Conservation (phyloP, 2,888 invertebrate genomes). For the Glaucopsyche alexis region DNA sequence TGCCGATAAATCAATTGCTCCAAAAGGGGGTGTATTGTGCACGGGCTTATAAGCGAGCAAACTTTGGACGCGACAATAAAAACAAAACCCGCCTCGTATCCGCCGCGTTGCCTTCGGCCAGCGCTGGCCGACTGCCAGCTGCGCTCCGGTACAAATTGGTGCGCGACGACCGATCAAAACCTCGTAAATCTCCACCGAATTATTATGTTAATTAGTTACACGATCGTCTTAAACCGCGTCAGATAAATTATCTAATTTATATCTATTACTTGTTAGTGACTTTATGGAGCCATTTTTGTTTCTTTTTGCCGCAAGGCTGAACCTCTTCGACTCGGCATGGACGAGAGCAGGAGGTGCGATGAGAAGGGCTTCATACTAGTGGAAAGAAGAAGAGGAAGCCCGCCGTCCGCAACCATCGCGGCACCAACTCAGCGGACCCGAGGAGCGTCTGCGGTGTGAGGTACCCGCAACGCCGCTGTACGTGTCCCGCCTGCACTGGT, state of each 20-base stretch:
- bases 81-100: slow-evolving; percentile 24
- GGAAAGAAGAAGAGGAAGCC: too few species aligned
- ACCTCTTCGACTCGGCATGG: too few species aligned
- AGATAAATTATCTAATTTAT: slow-evolving; percentile 19
- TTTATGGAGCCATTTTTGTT: background rate
- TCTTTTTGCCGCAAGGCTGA: too few species aligned
- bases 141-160: slow-evolving; percentile 19
- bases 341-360: too few species aligned
- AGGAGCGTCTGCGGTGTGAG: too few species aligned
- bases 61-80: slow-evolving; percentile 30
- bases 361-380: too few species aligned
- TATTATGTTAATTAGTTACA: slow-evolving; percentile 12
- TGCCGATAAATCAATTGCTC: slow-evolving; percentile 16
- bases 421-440: too few species aligned
- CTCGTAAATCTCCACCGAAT: slow-evolving; percentile 20
- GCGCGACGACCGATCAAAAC: slow-evolving; percentile 23
- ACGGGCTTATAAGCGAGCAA: slow-evolving; percentile 13
- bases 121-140: slow-evolving; percentile 27
- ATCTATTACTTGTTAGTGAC: background rate
- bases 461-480: too few species aligned
- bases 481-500: too few species aligned
- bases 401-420: too few species aligned
- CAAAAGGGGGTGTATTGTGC: background rate
- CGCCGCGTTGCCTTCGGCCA: slow-evolving; percentile 21
- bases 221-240: slow-evolving; percentile 10